Conservation (phyloP, 1,140 invertebrate genomes). For the Paraescarpia echinospica region DNA sequence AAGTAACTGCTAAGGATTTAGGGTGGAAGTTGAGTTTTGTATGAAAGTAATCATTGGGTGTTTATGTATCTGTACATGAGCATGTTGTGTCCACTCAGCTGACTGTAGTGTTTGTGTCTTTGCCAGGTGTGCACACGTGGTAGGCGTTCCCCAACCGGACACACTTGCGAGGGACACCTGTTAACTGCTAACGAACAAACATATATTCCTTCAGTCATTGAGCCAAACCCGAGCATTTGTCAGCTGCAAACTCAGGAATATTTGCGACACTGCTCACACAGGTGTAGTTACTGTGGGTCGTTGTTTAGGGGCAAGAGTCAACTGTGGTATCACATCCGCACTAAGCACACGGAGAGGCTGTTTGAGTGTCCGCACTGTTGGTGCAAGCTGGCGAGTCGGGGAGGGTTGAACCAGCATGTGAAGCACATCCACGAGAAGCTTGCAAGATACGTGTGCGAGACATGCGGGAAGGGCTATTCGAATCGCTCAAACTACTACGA, state of each 20-base stretch:
- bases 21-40: too few species aligned
- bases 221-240: neutral
- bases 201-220: neutral
- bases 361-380: neutral
- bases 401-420: neutral
- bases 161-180: neutral
- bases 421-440: neutral
- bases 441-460: constrained; percentile 1
- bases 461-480: constrained; percentile 32
- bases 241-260: neutral
- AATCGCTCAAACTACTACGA: constrained; percentile 64
- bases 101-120: neutral
- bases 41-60: neutral
- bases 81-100: neutral
- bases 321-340: neutral
- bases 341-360: neutral
- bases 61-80: neutral
- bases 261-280: neutral
- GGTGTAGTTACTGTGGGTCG: neutral
- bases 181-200: neutral
- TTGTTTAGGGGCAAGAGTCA: neutral
- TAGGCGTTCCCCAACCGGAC: neutral
- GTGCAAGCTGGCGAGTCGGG: neutral
- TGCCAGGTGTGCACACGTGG: neutral
- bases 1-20: too few species aligned